These are phyloP conservation scores for Desmophyllum pertusum DNA, from an alignment of 92 coral and sea anemone genomes.

Conservation along the genomic window DNA sequence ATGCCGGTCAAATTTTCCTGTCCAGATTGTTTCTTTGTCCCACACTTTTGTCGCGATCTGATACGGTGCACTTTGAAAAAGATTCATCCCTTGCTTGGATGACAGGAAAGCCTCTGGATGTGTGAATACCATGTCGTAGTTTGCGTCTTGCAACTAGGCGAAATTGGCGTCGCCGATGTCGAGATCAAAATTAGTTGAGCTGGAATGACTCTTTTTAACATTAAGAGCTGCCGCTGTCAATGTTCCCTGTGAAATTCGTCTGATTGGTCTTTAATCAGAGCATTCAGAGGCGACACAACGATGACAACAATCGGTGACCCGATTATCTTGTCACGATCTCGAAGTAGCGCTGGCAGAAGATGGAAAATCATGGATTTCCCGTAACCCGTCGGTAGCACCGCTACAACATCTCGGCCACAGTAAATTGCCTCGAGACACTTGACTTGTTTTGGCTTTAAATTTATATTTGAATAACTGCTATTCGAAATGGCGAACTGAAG, in stretches of 20 bases:
- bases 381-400: no score
- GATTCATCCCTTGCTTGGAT: conserved; percentile 44
- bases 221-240: background rate
- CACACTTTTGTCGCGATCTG: conserved; percentile 27
- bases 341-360: no score
- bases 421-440: no score
- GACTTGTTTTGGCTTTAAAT: no score
- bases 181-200: conserved; percentile 7
- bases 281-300: conserved; percentile 22
- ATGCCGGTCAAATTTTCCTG: no score
- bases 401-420: no score
- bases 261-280: conserved; percentile 21
- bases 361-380: no score
- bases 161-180: conserved; percentile 15
- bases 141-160: background rate
- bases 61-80: conserved; percentile 23
- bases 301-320: no score
- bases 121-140: conserved; percentile 30
- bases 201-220: background rate
- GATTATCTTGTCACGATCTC: no score
- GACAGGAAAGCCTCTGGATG: conserved; percentile 65
- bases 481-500: no score
- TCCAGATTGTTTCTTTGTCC: no score
- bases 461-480: no score
- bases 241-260: background rate